Base-by-base conservation (phyloP, 1,140 invertebrate species). In the Druon quercuslanigerum region DNA sequence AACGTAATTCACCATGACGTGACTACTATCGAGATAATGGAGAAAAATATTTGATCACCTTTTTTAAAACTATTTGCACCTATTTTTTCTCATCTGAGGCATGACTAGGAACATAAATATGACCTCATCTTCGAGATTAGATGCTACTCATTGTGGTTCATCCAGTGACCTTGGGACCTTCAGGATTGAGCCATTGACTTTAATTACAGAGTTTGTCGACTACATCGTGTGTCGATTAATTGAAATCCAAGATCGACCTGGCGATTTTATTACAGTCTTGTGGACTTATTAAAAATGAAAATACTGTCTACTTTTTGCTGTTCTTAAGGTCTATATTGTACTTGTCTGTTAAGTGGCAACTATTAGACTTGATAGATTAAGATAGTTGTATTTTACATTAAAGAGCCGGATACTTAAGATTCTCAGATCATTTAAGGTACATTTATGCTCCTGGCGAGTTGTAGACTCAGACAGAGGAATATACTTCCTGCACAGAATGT, bases 1-100 rank as follows among this genome's bases (percentile, higher is more conserved):
- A 66, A 33, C 60, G 40, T 66, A 40, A 46, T 66, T 66, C 60
- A 46, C 25, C 60, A 40, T 66, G 33, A 66, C 60, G 33, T 66
- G 60, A 46, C 25, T 66, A 66, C 46, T 25, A 7, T 33, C 33
- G 25, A 66, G 60, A 66, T 33, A 13, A 33, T 2, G 14, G 20
- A 25, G 14, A 54, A 60, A 25, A 66, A 40, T 33, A 66, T 9
- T n/a, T 40, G 13, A 40, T 16, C 25, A 13, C 20, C 9, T 7
- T 46, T 11, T 11, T 46, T 46, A 8, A 46, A 66, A 16, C 20
- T 66, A 40, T 66, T 66, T 40, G 57, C 57, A 66, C 12, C 57
- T 16, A 14, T 57, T 57, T 66, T 40, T 46, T 14, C 3, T 40
- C 9, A 66, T 40, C n/a, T 33, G 20, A 66, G 25, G 16, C 40